These are phyloP conservation scores for Malacoraja senta DNA, from an alignment of 2,797 vertebrate species.

Conservation along the genomic window DNA sequence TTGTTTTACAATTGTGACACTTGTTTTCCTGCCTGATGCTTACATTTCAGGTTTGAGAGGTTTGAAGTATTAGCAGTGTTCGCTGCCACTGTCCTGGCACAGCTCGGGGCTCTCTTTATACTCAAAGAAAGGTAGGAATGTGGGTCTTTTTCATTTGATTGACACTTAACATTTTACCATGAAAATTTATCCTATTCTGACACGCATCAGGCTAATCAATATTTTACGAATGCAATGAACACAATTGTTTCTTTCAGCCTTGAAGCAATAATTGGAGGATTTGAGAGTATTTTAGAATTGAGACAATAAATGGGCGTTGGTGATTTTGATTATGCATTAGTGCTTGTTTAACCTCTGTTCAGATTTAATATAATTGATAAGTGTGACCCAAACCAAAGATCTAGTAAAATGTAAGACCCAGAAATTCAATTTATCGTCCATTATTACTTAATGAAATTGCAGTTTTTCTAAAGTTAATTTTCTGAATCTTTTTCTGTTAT, in stretches of 20 bases:
- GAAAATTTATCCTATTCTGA: slow-evolving; percentile 28
- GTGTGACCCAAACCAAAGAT: neutral
- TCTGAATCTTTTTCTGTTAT: neutral
- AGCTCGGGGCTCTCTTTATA: slow-evolving; percentile 91
- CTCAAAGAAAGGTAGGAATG: slow-evolving; percentile 86
- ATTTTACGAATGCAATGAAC: slow-evolving; percentile 42
- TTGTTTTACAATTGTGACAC: slow-evolving; percentile 37
- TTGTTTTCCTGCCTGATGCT: slow-evolving; percentile 38
- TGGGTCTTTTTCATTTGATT: slow-evolving; percentile 34
- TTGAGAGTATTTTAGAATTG: slow-evolving; percentile 34
- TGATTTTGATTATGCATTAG: neutral
- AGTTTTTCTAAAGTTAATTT: neutral
- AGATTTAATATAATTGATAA: neutral
- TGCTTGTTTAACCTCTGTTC: neutral
- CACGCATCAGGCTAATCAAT: slow-evolving; percentile 38
- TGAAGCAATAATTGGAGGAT: slow-evolving; percentile 31
- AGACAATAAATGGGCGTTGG: neutral
- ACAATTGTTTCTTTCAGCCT: slow-evolving; percentile 34
- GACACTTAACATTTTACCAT: slow-evolving; percentile 20
- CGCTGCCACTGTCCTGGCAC: slow-evolving; percentile 86
- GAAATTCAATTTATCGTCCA: neutral
- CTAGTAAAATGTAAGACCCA: neutral
- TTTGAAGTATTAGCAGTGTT: slow-evolving; percentile 91
- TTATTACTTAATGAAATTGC: neutral
- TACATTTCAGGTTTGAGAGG: slow-evolving; percentile 75